A percentile compares a stretch with the other conserved stretches of the same genome.
phyloP scores from a whole-genome alignment of 2,888 invertebrate species.

The Stenodema calcarata region DNA sequence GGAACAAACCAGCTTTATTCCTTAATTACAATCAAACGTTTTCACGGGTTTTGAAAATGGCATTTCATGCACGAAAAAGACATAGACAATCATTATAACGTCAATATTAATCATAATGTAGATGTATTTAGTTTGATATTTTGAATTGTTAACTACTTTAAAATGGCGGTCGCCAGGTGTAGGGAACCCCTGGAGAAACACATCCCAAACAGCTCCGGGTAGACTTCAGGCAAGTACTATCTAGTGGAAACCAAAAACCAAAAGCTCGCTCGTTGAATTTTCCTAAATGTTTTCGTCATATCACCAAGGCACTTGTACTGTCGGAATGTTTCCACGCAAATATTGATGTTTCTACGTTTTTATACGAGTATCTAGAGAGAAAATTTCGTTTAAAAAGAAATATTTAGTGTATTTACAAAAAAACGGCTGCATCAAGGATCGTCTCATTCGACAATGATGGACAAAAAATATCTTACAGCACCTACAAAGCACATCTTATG shows the following conservation, averaged over 20 bases:
- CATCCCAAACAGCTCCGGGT: slow-evolving; percentile 63
- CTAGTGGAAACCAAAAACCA: not conserved
- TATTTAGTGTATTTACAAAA: not conserved
- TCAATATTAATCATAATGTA: too few species aligned
- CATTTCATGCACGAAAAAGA: too few species aligned
- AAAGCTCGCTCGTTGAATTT: not conserved
- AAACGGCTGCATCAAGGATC: not conserved
- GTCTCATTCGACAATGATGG: not conserved
- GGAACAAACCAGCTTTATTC: too few species aligned
- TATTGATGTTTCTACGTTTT: not conserved
- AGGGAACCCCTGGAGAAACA: slow-evolving; percentile 51
- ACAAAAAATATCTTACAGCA: not conserved
- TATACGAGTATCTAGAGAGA: not conserved
- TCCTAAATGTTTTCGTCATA: not conserved
- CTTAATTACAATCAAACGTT: too few species aligned
- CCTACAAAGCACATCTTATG: not conserved
- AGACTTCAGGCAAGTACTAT: slow-evolving; percentile 58
- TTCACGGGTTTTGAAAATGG: too few species aligned
- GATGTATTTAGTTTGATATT: too few species aligned
- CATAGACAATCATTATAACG: too few species aligned
- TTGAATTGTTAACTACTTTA: not conserved
- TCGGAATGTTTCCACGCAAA: slow-evolving; percentile 16
- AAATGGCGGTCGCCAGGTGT: slow-evolving; percentile 23
- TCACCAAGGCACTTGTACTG: slow-evolving; percentile 3
- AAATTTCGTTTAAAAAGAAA: not conserved